Evolutionary conservation across 2,113 vertebrate species (phyloP).

Genomic region (Psittacula cyanocephala): DNA sequence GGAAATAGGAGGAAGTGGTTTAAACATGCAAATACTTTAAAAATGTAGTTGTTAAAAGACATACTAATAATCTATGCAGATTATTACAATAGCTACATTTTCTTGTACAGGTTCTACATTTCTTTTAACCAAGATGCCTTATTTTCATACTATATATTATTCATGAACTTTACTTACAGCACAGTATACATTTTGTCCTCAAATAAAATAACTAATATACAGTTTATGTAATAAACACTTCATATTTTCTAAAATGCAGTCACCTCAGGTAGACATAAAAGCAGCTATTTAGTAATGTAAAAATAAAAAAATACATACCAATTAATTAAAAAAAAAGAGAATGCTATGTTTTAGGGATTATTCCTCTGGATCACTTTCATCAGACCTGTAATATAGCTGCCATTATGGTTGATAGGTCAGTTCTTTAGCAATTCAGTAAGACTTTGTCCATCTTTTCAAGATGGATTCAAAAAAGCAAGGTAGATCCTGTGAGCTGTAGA

Average conservation of each 20-base stretch:
- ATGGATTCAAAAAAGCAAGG: not conserved
- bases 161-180: not conserved
- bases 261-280: not conserved
- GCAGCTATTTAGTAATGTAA: not conserved
- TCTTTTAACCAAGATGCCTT: not conserved
- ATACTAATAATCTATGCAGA: not conserved
- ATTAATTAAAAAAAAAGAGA: not conserved
- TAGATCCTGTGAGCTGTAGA: not conserved
- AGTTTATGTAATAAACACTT: not conserved
- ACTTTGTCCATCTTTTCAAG: not conserved
- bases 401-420: not conserved
- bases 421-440: not conserved
- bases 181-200: not conserved
- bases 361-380: not conserved
- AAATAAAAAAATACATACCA: not conserved
- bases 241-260: not conserved
- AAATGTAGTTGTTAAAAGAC: not conserved
- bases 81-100: not conserved
- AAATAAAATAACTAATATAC: not conserved
- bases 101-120: not conserved
- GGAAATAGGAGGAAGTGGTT: conserved; percentile 11
- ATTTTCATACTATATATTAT: not conserved
- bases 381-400: not conserved
- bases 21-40: not conserved
- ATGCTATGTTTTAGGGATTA: not conserved